Base-by-base conservation (phyloP, 2,888 invertebrate genomes). In the Leistus spinibarbis region DNA sequence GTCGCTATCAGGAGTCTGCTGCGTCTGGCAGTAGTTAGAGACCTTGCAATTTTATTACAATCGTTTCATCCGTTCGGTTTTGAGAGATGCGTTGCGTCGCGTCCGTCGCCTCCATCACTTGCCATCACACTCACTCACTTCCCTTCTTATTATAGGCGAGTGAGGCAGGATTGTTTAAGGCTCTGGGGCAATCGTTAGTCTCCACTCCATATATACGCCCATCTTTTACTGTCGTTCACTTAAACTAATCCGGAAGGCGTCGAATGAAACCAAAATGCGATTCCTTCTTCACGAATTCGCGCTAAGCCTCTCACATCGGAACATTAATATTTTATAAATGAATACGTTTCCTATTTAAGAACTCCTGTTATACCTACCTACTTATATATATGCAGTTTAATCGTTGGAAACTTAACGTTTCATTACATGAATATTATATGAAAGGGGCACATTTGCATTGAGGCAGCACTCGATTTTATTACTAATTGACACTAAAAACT, bases 1-100 rank as follows among this genome's bases (percentile, higher is more conserved):
- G 79, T 80, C 79, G 81, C 81, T 82, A 81, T 81, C 81, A 81
- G 72, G 54, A 64, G 22, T 64, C 64, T 63, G 65, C 64, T 63
- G 65, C 64, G 22, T 24, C 24, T 13, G 64, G 64, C 80, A 80
- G 80, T 80, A 81, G 82, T 81, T 82, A 81, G 79, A 79, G 40
- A 40, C 40, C 80, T 78, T 79, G 80, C 80, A 78, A 80, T 82
- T 82, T 82, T 81, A 81, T 81, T 80, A 79, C 80, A 78, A 80
- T 79, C 80, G 81, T 81, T 81, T 79, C 77, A 69, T 78, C 75
- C 77, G 77, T 76, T 78, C 76, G 77, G 77, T 78, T 76, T 77
- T 76, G 76, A 76, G 77, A 76, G 77, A 78, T 77, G 78, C 78
- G 79, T n/a, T n/a, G n/a, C 24, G 65, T 40, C 27, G 40, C 54